These are phyloP conservation scores for Andrena marginata DNA, from an alignment of 2,888 invertebrate genomes.

Conservation along the genomic window DNA sequence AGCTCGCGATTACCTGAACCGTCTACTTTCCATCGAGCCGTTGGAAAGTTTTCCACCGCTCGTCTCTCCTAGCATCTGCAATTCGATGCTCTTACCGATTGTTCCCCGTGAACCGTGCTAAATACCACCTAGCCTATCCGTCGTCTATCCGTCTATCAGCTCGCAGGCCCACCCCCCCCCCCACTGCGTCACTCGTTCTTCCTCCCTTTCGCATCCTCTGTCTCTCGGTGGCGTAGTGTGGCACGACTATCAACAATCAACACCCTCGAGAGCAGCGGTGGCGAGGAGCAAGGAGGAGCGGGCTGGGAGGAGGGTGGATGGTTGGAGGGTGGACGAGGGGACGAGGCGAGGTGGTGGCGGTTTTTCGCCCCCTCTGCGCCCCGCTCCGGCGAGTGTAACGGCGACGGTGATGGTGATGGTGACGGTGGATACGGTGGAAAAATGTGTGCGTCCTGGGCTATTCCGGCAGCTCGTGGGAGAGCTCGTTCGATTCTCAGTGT, in stretches of 20 bases:
- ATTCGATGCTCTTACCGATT: conserved; percentile 50
- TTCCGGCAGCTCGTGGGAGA: conserved; percentile 78
- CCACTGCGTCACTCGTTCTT: conserved; percentile 13
- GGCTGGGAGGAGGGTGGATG: conserved; percentile 3
- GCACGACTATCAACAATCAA: conserved; percentile 70
- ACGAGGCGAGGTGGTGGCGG: conserved; percentile 21
- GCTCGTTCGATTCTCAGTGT: conserved; percentile 85
- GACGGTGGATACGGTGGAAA: conserved; percentile 68
- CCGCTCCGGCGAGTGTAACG: conserved; percentile 15
- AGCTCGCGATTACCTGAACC: too few species aligned
- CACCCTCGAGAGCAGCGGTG: conserved; percentile 54
- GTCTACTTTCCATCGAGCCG: not conserved
- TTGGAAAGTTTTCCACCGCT: not conserved
- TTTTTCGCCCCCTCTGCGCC: conserved; percentile 18
- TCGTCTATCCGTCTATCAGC: conserved; percentile 48
- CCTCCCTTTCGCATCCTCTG: conserved; percentile 33
- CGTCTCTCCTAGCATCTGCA: conserved; percentile 2
- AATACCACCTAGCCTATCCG: conserved; percentile 54
- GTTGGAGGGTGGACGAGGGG: not conserved
- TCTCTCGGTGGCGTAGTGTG: conserved; percentile 42
- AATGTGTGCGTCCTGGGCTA: conserved; percentile 79
- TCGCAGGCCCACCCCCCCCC: not conserved
- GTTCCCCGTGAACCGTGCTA: conserved; percentile 41
- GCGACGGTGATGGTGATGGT: conserved; percentile 40
- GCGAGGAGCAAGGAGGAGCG: conserved; percentile 8